Base-by-base conservation (phyloP, 2,888 invertebrate species). In the Sussaba pulchella region DNA sequence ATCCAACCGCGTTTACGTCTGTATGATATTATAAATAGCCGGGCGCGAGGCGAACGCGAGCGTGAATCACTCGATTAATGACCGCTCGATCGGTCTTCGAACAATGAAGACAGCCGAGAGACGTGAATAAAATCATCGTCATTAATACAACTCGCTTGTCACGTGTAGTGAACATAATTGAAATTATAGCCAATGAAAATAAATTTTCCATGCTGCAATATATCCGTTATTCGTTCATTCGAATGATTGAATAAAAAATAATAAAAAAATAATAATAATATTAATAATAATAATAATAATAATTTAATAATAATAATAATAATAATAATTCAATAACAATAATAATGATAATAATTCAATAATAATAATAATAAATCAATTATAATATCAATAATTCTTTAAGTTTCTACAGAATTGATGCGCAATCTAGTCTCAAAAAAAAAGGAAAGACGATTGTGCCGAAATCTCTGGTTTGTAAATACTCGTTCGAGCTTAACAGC, bases 41-140 rank as follows among this genome's bases (percentile, higher is more conserved):
- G n/a, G 17, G 70, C 43, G 73, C 70, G 50, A 59, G 66, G 64
- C 47, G 70, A 70, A 79, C 75, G 70, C 79, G 47, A 66, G 70
- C 59, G 70, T 78, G 81, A 81, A 81, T 81, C 74, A 50, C 78
- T 78, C 81, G 81, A 81, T 81, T 81, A 78, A 81, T 81, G 70
- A 77, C 61, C 39, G 14, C 78, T 81, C 77, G 81, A 81, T 81
- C 24, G 69, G 17, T 39, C 50, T 54, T 50, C 36, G n/a, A 57
- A 57, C 2, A 24, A 52, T 45, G 36, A 17, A 57, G 5, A 21
- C 14, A 4, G 1, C n/a, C 17, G 19, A 50, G 52, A 1, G 31
- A 19, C 19, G n/a, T 19, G 52, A 54, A 31, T 54, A 12, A 17
- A 61, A 17, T 41, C 12, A 21, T 5, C 12, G 21, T 61, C 19